Base-by-base conservation (phyloP, 2,113 vertebrate genomes). In the Mesembrinibis cayennensis region DNA sequence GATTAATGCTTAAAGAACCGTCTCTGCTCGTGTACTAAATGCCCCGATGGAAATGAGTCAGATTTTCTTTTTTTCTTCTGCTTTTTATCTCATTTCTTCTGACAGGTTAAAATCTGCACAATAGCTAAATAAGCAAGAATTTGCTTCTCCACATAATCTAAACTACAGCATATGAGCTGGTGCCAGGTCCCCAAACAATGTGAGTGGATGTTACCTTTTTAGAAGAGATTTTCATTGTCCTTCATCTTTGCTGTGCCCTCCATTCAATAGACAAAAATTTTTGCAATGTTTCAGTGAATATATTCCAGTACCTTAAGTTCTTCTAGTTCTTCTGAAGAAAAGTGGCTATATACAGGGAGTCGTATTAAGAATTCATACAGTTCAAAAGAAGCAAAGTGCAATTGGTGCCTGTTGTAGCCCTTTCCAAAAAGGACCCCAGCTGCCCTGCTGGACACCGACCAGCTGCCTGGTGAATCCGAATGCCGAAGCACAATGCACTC, bases 41-140 rank as follows among this genome's bases (percentile, higher is more conserved):
- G 87, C 74, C 85, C 61, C 74, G 94, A 55, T 96, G 96, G 92
- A 97, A 96, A 95, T 93, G 74, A 93, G 84, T 94, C 90, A 85
- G 78, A 81, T 87, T 94, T 90, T 90, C 56, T 89, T 87, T 92
- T 85, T 84, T 95, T 9, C 29, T 85, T 11, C 58, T 79, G 52
- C 62, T 92, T 95, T 95, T 93, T 87, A 82, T 93, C 70, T 91
- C 40, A 82, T 81, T 95, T 87, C 73, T 95, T 92, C 42, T 95
- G 94, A 85, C 94, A 94, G 84, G 82, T 87, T 90, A 92, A 93
- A 94, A 61, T 86, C 79, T 91, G 81, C 53, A 74, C 78, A 53
- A 49, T 66, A 88, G 87, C 89, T 66, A 94, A 89, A 70, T 89
- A 95, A 93, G 88, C 72, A 90, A 79, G 88, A 90, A 89, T 90